Conservation (phyloP, 1,140 invertebrate genomes). For the Cotesia typhae region DNA sequence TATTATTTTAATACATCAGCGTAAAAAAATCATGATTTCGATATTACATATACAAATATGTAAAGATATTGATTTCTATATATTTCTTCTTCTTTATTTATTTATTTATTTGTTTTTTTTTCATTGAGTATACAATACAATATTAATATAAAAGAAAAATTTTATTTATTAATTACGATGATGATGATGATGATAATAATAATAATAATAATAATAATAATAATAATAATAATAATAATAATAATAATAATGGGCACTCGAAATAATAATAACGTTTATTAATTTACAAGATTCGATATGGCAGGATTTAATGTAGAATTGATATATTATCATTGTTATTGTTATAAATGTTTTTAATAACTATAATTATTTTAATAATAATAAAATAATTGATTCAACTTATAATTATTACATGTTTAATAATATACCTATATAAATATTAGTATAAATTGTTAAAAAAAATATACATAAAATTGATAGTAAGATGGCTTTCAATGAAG, state of each 20-base stretch:
- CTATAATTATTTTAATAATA: conserved; percentile 18
- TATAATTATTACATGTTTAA: conserved; percentile 33
- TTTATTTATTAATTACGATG: too few relatives aligned
- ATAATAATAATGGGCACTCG: too few relatives aligned
- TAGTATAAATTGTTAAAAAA: conserved; percentile 39
- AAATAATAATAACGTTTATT: conserved; percentile 19
- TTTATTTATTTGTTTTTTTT: conserved; percentile 8
- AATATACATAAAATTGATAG: conserved; percentile 27
- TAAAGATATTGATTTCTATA: conserved; percentile 1
- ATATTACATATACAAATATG: not conserved
- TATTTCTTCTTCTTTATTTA: conserved; percentile 4
- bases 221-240: too few relatives aligned
- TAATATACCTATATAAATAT: conserved; percentile 40
- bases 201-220: too few relatives aligned
- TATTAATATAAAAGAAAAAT: too few relatives aligned
- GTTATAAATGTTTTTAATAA: conserved; percentile 19
- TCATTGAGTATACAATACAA: too few relatives aligned
- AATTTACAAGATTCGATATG: conserved; percentile 40
- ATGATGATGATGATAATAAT: too few relatives aligned
- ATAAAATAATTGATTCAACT: conserved; percentile 26
- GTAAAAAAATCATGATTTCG: conserved; percentile 34
- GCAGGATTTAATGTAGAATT: conserved; percentile 56
- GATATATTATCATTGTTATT: conserved; percentile 40
- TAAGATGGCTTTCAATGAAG: conserved; percentile 27
- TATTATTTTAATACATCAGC: conserved; percentile 32